Conservation (phyloP, 2,797 vertebrate genomes). For the Sciurus carolinensis region DNA sequence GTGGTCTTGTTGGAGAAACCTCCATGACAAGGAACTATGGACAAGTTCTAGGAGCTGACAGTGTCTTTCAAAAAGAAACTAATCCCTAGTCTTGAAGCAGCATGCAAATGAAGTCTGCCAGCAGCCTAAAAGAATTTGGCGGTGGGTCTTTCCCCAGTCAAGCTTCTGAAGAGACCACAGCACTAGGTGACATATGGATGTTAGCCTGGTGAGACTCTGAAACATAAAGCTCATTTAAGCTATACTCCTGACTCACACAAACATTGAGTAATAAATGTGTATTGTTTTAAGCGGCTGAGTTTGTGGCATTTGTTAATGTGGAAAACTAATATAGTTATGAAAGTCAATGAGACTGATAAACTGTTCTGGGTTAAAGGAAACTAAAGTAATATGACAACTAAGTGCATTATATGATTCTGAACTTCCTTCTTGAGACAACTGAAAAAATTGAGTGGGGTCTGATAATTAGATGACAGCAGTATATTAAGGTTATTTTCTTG, state of each 20-base stretch:
- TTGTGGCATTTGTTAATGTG: not conserved
- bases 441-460: not conserved
- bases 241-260: not conserved
- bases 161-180: not conserved
- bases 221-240: not conserved
- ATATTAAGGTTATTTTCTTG: not conserved
- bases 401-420: not conserved
- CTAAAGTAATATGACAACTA: not conserved
- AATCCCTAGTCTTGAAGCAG: not conserved
- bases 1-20: not conserved
- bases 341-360: slow-evolving; percentile 14
- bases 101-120: not conserved
- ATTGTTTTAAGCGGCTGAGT: not conserved
- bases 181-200: not conserved
- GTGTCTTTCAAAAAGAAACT: not conserved
- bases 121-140: not conserved
- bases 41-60: not conserved
- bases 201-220: not conserved
- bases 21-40: not conserved
- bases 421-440: not conserved
- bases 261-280: slow-evolving; percentile 4
- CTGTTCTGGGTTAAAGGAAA: not conserved
- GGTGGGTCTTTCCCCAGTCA: not conserved
- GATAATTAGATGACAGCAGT: not conserved
- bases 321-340: slow-evolving; percentile 24